Percentiles rank a stretch among this genome's conserved stretches.
Evolutionary conservation across 2,888 invertebrate species (phyloP).

Genomic region (Blastobasis lacticolella): DNA sequence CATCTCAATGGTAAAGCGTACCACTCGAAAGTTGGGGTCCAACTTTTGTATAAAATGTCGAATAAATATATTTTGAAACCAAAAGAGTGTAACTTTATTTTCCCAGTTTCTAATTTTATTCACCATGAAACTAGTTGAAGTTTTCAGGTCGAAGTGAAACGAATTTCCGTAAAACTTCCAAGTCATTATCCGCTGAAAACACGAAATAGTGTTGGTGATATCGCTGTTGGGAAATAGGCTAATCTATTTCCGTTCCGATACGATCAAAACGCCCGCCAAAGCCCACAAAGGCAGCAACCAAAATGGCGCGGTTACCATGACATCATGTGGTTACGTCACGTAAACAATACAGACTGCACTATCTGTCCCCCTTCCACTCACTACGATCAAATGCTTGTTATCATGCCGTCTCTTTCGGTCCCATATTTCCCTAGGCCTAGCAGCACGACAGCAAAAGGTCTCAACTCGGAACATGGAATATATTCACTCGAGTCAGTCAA

Average conservation of each 20-base stretch:
- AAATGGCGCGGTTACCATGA: conserved; percentile 44
- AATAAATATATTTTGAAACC: too few species aligned
- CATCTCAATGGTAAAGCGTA: too few species aligned
- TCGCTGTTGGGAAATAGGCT: neutral
- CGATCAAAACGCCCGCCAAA: conserved; percentile 7
- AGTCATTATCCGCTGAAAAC: too few species aligned
- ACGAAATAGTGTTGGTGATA: too few species aligned
- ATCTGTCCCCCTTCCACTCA: conserved; percentile 28
- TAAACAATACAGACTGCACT: conserved; percentile 33
- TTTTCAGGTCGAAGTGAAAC: too few species aligned
- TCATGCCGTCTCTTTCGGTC: conserved; percentile 34
- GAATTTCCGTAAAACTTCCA: too few species aligned
- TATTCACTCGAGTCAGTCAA: conserved; percentile 31
- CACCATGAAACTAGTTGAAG: too few species aligned
- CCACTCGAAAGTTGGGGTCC: too few species aligned
- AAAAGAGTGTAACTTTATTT: neutral
- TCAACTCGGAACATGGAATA: conserved; percentile 27
- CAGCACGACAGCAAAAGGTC: conserved; percentile 21
- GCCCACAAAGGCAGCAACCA: neutral
- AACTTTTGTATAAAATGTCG: too few species aligned
- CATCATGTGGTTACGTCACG: conserved; percentile 57
- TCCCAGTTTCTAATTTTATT: too few species aligned
- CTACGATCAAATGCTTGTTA: conserved; percentile 23
- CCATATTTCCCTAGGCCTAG: neutral
- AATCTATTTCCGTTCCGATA: conserved; percentile 5